A percentile compares a stretch with the other conserved stretches of the same genome.
These are phyloP conservation scores for Prionace glauca DNA, from an alignment of 2,797 vertebrate species.

Conservation along the genomic window DNA sequence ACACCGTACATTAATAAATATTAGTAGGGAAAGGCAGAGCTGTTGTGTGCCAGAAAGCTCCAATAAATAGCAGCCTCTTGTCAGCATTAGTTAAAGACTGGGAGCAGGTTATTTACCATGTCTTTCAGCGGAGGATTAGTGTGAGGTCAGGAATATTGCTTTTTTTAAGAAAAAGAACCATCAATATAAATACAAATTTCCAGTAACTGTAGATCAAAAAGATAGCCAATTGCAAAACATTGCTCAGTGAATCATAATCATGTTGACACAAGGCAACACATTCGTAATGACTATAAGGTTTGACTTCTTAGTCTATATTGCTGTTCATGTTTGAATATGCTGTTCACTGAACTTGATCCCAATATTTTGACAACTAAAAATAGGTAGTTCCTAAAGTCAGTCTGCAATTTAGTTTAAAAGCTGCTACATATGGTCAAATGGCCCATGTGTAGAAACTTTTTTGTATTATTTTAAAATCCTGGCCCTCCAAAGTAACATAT, in stretches of 20 bases:
- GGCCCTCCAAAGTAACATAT: not conserved
- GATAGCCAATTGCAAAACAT: not conserved
- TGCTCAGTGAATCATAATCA: not conserved
- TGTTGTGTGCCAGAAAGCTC: not conserved
- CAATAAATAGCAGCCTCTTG: not conserved
- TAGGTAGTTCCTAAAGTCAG: not conserved
- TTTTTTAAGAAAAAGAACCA: not conserved
- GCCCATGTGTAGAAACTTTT: not conserved
- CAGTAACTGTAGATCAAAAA: not conserved
- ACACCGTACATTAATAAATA: too few relatives aligned
- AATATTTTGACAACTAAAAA: not conserved
- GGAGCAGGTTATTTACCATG: not conserved
- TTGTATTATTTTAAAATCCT: not conserved
- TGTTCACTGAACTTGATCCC: not conserved
- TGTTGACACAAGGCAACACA: not conserved
- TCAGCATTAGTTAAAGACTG: slow-evolving; percentile 16
- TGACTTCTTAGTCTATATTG: not conserved
- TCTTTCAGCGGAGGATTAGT: not conserved
- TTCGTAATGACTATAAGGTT: not conserved
- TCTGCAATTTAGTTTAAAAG: not conserved
- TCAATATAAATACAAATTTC: not conserved
- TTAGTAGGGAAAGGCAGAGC: slow-evolving; percentile 2
- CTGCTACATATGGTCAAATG: not conserved
- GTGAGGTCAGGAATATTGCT: not conserved
- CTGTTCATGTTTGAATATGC: not conserved